Evolutionary conservation across 2,113 vertebrate species (phyloP), one percentile per base, ranked within the genome.

Genomic region (Zonotrichia leucophrys): DNA sequence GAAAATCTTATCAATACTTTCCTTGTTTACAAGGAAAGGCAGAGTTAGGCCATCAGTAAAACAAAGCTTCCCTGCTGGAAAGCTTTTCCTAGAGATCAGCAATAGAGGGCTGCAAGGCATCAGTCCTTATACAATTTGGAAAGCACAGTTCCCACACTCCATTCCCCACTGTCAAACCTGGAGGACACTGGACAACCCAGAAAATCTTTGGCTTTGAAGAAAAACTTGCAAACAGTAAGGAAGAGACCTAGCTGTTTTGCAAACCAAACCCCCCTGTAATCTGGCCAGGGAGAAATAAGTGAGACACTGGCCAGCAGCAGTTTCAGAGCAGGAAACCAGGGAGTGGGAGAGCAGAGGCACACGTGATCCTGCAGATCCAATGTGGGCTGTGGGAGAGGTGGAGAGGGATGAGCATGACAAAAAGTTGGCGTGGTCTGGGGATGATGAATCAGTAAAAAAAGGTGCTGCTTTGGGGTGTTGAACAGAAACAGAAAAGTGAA

Each of bases 351-450:
- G 33, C 23, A 77, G 37, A 74, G 20, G 5, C 2, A 12, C 23
- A 28, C 0, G 1, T 41, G 47, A 35, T 9, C 47, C 50, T 83
- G 22, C 47, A 67, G 39, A 58, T 86, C 17, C 49, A 58, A 0
- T 11, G 19, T 30, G 44, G 16, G 14, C 37, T 64, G 31, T 46
- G 44, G 44, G 30, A 78, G 66, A n/a, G 11, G 17, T 0, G 0
- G 66, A 50, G 19, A 44, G 27, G 30, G 20, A 18, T 66, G 35
- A 78, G 9, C 2, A 14, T 0, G 0, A 22, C 19, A 78, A 44
- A 64, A 90, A 66, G 11, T 14, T 72, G 24, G 66, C 25, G 17
- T 46, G 44, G 4, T 39, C 28, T 39, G 14, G 44, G 20, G 28
- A 15, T 18, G 42, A 60, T 5, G 22, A 42, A 47, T 77, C 52